Percentiles rank a stretch among this genome's conserved stretches.
phyloP scores from a whole-genome alignment of 2,888 invertebrate genomes.

The Melanchra persicariae region DNA sequence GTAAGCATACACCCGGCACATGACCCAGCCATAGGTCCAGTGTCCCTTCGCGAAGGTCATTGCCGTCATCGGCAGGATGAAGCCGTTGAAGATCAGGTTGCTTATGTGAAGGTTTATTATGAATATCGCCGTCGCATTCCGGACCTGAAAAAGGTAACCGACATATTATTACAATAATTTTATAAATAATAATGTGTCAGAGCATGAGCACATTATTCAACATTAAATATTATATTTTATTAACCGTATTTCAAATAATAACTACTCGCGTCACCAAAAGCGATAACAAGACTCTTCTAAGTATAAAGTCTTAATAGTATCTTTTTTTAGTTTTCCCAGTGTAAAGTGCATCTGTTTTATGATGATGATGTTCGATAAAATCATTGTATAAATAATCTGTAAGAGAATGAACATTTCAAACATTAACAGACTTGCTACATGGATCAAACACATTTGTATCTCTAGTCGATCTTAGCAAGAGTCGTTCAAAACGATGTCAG shows the following conservation, averaged over 20 bases:
- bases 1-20: conserved; percentile 94
- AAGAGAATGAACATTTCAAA: too few species aligned
- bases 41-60: conserved; percentile 93
- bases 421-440: too few species aligned
- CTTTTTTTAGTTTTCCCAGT: too few species aligned
- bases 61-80: conserved; percentile 94
- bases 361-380: too few species aligned
- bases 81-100: conserved; percentile 95
- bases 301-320: not conserved
- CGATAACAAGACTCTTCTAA: not conserved
- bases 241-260: not conserved
- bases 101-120: conserved; percentile 95
- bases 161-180: not conserved
- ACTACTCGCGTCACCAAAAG: not conserved
- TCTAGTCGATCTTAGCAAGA: conserved; percentile 43
- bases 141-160: conserved; percentile 89
- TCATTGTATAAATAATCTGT: too few species aligned
- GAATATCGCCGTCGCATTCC: conserved; percentile 95
- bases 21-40: conserved; percentile 93
- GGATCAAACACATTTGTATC: conserved; percentile 45
- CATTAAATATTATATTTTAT: not conserved
- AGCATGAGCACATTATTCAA: not conserved
- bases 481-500: conserved; percentile 80
- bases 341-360: too few species aligned
- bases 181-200: not conserved